Percentiles rank a stretch among this genome's conserved stretches.
phyloP scores from a whole-genome alignment of 2,888 invertebrate species.

The Argyra leucocephala region DNA sequence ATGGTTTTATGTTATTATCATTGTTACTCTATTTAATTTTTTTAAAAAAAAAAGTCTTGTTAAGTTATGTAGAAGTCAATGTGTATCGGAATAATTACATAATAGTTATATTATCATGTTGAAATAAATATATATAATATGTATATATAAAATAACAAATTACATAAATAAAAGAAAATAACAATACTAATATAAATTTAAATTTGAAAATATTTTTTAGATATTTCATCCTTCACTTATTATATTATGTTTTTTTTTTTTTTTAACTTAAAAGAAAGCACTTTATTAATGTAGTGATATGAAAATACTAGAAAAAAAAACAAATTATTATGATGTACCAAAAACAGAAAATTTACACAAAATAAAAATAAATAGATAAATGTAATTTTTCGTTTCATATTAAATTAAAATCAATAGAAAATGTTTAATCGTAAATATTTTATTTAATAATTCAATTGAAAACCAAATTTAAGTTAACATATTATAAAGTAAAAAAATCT shows the following conservation, averaged over 20 bases:
- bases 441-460: background rate
- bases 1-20: background rate
- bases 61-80: background rate
- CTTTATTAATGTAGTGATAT: background rate
- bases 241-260: background rate
- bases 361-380: background rate
- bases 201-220: background rate
- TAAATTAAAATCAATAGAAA: background rate
- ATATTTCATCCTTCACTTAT: background rate
- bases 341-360: background rate
- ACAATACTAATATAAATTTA: background rate
- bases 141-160: background rate
- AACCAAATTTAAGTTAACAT: background rate
- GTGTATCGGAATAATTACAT: background rate
- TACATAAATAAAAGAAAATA: background rate
- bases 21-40: constrained; percentile 4
- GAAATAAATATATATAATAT: background rate
- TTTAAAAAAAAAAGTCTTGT: constrained; percentile 7
- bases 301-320: background rate
- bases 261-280: background rate
- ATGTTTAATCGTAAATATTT: background rate
- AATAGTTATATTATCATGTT: too few relatives aligned
- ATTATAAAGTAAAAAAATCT: background rate
- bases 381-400: background rate
- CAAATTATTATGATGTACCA: background rate